Percentiles rank a stretch among this genome's conserved stretches.
These are phyloP conservation scores for Andrena haemorrhoa DNA, from an alignment of 2,888 invertebrate species.

Conservation along the genomic window DNA sequence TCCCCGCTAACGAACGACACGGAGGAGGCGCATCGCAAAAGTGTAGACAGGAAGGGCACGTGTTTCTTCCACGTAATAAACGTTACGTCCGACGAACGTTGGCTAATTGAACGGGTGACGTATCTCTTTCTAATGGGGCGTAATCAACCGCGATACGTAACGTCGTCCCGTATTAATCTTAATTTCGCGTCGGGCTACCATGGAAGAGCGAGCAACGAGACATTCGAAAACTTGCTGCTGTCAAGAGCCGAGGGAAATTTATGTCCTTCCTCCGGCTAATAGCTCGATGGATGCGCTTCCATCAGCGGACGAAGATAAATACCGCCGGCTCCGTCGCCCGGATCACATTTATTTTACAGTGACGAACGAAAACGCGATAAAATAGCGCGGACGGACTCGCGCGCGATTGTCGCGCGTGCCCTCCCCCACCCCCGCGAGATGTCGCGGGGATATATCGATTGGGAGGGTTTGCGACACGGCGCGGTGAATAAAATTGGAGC, in stretches of 20 bases:
- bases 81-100: slow-evolving; percentile 26
- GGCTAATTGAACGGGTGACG: slow-evolving; percentile 19
- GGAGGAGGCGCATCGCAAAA: slow-evolving; percentile 1
- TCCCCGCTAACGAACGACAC: slow-evolving; percentile 16
- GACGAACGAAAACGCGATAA: not conserved
- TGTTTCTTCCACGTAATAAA: slow-evolving; percentile 6
- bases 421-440: not conserved
- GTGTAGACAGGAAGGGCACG: not conserved
- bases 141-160: slow-evolving; percentile 31
- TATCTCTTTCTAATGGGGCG: slow-evolving; percentile 23
- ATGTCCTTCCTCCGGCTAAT: slow-evolving; percentile 10
- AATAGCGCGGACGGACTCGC: not conserved
- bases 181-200: slow-evolving; percentile 1
- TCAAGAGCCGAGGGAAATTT: slow-evolving; percentile 7
- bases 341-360: not conserved
- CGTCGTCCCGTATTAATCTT: slow-evolving; percentile 23
- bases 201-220: not conserved
- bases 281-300: slow-evolving; percentile 15
- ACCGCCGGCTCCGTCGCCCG: not conserved
- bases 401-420: not conserved
- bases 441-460: slow-evolving; percentile 35
- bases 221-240: not conserved
- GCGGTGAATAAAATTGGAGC: slow-evolving; percentile 74
- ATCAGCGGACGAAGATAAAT: slow-evolving; percentile 14
- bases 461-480: slow-evolving; percentile 22